Percentiles rank a stretch among this genome's conserved stretches.
Evolutionary conservation across 2,797 vertebrate species (phyloP).

Genomic region (Falco biarmicus): DNA sequence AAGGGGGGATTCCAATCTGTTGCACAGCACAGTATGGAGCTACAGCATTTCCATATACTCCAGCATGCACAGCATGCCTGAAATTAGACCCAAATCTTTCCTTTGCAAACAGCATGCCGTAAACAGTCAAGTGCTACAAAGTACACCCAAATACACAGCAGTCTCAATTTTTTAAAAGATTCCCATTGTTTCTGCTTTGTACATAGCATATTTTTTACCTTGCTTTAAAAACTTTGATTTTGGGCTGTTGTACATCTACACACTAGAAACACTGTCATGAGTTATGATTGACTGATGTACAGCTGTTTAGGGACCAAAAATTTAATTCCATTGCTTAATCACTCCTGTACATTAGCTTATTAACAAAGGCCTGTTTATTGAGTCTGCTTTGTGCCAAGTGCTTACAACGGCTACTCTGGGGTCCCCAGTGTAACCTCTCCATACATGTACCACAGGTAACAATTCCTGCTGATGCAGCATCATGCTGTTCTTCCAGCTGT

Average conservation of each 20-base stretch:
- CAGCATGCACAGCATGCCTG: not conserved
- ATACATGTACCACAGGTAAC: slow-evolving; percentile 26
- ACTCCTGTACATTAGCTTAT: slow-evolving; percentile 31
- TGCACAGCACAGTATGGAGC: not conserved
- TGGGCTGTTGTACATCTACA: not conserved
- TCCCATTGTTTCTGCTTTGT: not conserved
- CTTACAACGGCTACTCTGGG: not conserved
- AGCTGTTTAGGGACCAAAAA: not conserved
- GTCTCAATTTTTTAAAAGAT: not conserved
- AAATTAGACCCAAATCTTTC: slow-evolving; percentile 24
- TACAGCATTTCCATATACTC: not conserved
- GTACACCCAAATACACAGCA: not conserved
- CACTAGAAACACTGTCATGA: not conserved
- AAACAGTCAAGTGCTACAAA: not conserved
- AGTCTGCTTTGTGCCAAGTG: slow-evolving; percentile 35
- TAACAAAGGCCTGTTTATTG: slow-evolving; percentile 44
- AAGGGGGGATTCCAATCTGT: slow-evolving; percentile 12
- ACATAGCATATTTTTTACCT: accelerated
- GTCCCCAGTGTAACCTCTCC: not conserved
- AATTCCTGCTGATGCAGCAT: slow-evolving; percentile 58
- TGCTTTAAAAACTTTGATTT: not conserved
- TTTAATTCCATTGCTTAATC: slow-evolving; percentile 19
- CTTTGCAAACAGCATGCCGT: not conserved
- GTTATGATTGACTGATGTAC: not conserved
- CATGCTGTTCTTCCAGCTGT: slow-evolving; percentile 63